Evolutionary conservation across 2,113 vertebrate genomes (phyloP).

Genomic region (Microcebus tavaratra): DNA sequence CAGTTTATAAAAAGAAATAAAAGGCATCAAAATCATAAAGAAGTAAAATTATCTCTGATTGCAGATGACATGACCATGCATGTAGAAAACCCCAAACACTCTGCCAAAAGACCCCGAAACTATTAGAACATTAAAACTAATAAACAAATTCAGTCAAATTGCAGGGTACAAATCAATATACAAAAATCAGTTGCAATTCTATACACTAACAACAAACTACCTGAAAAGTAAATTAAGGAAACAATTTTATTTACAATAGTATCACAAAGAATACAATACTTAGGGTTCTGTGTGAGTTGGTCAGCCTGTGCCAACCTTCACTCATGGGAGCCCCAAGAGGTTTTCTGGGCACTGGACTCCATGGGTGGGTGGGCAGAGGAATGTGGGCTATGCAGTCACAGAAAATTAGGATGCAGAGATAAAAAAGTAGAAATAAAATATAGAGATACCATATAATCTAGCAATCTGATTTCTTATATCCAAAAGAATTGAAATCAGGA

Average conservation of each 20-base stretch:
- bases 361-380: not conserved
- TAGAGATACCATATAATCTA: not conserved
- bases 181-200: not conserved
- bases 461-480: not conserved
- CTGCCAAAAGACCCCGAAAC: no score
- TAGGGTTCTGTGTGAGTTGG: not conserved
- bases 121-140: no score
- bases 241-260: not conserved
- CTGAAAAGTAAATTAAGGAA: not conserved
- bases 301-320: not conserved
- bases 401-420: slow-evolving; percentile 61
- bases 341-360: slow-evolving; percentile 28
- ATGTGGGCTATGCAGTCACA: slow-evolving; percentile 16
- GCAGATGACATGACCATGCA: not conserved
- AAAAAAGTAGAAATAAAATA: not conserved
- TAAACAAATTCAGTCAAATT: not conserved
- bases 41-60: not conserved
- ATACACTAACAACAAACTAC: not conserved
- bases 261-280: not conserved
- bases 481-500: not conserved
- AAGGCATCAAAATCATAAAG: not conserved
- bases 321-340: not conserved
- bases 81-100: not conserved
- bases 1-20: not conserved
- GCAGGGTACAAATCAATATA: not conserved